Percentiles rank a stretch among this genome's conserved stretches.
These are phyloP conservation scores for Diplodus sargus DNA, from an alignment of 2,797 vertebrate genomes.

Conservation along the genomic window DNA sequence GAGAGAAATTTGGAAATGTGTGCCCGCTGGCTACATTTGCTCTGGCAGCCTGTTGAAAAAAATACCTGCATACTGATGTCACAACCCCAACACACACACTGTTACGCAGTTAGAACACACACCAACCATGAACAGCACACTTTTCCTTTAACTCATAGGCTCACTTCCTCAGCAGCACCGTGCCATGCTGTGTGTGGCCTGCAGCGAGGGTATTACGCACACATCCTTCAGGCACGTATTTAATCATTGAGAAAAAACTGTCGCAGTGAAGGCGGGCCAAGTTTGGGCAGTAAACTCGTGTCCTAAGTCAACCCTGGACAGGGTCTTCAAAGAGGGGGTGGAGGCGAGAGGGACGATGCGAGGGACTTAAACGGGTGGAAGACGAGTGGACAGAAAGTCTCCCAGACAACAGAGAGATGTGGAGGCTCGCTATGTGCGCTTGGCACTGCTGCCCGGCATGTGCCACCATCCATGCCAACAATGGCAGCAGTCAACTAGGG, in stretches of 20 bases:
- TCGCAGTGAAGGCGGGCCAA: slow-evolving; percentile 16
- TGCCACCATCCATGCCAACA: slow-evolving; percentile 55
- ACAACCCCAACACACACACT: slow-evolving; percentile 38
- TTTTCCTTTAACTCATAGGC: slow-evolving; percentile 40
- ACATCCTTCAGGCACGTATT: slow-evolving; percentile 56
- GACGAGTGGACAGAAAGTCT: slow-evolving; percentile 21
- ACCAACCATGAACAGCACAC: slow-evolving; percentile 35
- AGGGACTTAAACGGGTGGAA: not conserved
- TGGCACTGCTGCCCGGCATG: slow-evolving; percentile 57
- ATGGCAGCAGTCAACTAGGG: slow-evolving; percentile 39
- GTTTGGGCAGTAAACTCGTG: slow-evolving; percentile 40
- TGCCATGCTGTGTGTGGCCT: slow-evolving; percentile 59
- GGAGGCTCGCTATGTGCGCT: slow-evolving; percentile 45
- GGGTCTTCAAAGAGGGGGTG: slow-evolving; percentile 9
- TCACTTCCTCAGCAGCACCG: slow-evolving; percentile 45
- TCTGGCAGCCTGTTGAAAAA: slow-evolving; percentile 65
- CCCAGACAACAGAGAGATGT: slow-evolving; percentile 17
- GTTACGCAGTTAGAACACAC: slow-evolving; percentile 37
- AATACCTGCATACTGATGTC: slow-evolving; percentile 83
- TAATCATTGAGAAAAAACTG: slow-evolving; percentile 51
- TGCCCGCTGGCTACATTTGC: slow-evolving; percentile 71
- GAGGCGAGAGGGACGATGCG: slow-evolving; percentile 4
- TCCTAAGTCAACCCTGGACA: slow-evolving; percentile 34
- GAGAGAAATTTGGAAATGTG: slow-evolving; percentile 75
- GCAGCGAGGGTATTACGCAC: slow-evolving; percentile 37